Conservation (phyloP, 2,113 vertebrate species). For the Butorides virescens region DNA sequence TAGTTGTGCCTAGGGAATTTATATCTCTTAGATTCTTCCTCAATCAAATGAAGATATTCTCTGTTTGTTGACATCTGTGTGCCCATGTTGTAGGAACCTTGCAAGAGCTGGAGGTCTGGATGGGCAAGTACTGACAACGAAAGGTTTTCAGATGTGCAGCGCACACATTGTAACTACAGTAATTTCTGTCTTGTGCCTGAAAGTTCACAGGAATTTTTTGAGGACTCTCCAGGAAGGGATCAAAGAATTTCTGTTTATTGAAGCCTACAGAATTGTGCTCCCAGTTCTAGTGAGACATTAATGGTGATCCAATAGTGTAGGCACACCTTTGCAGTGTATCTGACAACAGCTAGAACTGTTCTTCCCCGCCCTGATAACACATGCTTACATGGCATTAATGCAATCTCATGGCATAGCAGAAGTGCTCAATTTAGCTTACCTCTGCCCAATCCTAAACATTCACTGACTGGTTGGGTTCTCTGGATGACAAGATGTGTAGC, state of each 20-base stretch:
- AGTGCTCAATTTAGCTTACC: neutral
- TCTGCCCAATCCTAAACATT: neutral
- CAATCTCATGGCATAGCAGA: neutral
- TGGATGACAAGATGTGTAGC: neutral
- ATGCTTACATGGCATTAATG: neutral
- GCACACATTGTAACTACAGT: neutral
- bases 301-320: neutral
- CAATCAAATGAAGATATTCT: neutral
- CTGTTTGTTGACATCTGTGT: neutral
- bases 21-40: neutral
- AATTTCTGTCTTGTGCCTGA: neutral
- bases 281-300: neutral
- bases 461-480: rapidly evolving
- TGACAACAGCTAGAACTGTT: neutral
- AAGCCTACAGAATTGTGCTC: neutral
- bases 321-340: neutral
- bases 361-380: neutral
- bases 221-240: neutral
- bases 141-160: neutral
- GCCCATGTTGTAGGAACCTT: neutral
- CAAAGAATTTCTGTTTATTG: neutral
- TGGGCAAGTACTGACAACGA: rapidly evolving
- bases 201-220: neutral
- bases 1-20: neutral
- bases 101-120: neutral